Conservation (phyloP, 2,888 invertebrate species). For the Leptinotarsa peninsularis region DNA sequence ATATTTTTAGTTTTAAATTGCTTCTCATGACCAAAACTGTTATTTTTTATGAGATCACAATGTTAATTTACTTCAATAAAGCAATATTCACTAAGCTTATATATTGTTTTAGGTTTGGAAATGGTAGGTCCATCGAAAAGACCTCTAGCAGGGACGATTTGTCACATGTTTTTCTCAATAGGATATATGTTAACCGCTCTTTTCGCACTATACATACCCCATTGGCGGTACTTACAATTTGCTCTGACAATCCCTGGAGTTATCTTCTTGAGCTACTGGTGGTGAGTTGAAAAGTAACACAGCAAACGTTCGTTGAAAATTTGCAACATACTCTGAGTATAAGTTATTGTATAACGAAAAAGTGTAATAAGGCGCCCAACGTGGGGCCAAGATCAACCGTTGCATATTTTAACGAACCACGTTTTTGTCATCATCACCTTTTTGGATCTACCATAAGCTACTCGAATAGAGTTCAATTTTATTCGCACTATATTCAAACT, state of each 20-base stretch:
- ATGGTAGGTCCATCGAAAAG: slow-evolving; percentile 77
- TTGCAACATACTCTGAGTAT: slow-evolving; percentile 4
- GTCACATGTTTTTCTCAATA: slow-evolving; percentile 80
- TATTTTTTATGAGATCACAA: too few species aligned
- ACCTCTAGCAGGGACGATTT: slow-evolving; percentile 77
- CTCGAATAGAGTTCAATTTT: too few species aligned
- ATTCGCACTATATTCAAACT: slow-evolving; percentile 9
- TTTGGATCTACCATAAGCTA: not conserved
- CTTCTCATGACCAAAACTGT: too few species aligned
- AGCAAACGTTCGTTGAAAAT: slow-evolving; percentile 43
- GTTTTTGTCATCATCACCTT: not conserved
- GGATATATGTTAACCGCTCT: slow-evolving; percentile 78
- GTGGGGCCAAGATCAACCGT: not conserved
- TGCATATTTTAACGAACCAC: not conserved
- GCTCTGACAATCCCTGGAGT: slow-evolving; percentile 78
- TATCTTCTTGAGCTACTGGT: slow-evolving; percentile 77
- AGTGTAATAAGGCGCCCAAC: not conserved
- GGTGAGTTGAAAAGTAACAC: slow-evolving; percentile 64
- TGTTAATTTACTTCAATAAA: too few species aligned
- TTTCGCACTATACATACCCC: slow-evolving; percentile 75
- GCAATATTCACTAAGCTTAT: not conserved
- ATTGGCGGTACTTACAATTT: slow-evolving; percentile 79
- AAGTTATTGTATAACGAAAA: too few species aligned
- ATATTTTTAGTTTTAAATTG: too few species aligned
- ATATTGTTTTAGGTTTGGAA: slow-evolving; percentile 69